phyloP scores from a whole-genome alignment of 2,113 vertebrate genomes.

The Phasianus colchicus region DNA sequence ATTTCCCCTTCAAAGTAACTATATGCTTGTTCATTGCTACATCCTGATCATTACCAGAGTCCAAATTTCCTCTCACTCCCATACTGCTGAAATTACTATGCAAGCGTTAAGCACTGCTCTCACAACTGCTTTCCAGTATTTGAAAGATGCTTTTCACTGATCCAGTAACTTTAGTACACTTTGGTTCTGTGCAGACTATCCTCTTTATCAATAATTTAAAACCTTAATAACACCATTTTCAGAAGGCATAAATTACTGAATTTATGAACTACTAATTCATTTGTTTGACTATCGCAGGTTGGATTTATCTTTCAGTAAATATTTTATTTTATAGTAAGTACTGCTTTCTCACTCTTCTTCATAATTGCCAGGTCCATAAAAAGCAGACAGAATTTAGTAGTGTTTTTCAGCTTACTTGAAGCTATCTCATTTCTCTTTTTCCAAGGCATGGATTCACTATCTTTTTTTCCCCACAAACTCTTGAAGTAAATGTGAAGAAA shows the following conservation, averaged over 20 bases:
- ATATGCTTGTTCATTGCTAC: neutral
- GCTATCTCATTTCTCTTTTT: neutral
- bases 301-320: neutral
- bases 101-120: neutral
- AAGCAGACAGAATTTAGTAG: neutral
- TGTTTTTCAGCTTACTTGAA: neutral
- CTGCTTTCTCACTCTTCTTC: neutral
- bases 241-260: neutral
- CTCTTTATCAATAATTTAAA: neutral
- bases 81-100: neutral
- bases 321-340: neutral
- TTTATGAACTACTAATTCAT: neutral
- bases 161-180: neutral
- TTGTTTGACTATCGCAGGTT: neutral
- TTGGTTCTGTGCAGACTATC: neutral
- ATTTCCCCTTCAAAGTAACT: slow-evolving; percentile 29
- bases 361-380: neutral
- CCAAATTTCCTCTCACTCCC: neutral
- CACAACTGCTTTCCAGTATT: neutral
- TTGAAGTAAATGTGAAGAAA: slow-evolving; percentile 7
- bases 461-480: neutral
- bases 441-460: neutral
- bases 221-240: neutral
- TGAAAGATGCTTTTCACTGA: neutral
- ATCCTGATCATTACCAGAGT: slow-evolving; percentile 21